phyloP scores from a whole-genome alignment of 2,797 vertebrate genomes.

The Dromococcyx pavoninus region DNA sequence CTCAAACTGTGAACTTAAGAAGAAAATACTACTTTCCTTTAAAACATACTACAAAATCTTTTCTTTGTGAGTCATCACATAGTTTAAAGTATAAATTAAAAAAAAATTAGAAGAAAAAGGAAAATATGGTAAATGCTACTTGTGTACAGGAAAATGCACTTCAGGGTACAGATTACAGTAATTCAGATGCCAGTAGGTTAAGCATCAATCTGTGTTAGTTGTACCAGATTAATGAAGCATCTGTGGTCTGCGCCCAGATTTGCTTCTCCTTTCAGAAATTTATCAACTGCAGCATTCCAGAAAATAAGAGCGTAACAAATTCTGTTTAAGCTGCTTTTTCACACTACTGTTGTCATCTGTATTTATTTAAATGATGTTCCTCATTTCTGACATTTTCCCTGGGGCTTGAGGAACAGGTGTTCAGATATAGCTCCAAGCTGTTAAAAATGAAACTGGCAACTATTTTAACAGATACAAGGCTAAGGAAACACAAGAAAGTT shows the following conservation, averaged over 20 bases:
- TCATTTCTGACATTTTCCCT: slow-evolving; percentile 16
- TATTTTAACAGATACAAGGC: neutral
- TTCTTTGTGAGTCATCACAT: neutral
- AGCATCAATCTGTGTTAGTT: neutral
- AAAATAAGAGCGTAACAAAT: neutral
- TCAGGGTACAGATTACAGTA: neutral
- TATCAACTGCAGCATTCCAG: neutral
- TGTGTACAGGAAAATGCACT: neutral
- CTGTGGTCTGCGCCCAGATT: neutral
- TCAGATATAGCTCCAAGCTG: slow-evolving; percentile 16
- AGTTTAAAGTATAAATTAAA: neutral
- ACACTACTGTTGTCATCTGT: neutral
- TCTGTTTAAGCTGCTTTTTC: slow-evolving; percentile 9
- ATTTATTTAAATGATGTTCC: slow-evolving; percentile 23
- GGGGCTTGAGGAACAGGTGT: slow-evolving; percentile 24
- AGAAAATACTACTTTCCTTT: neutral
- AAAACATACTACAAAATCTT: neutral
- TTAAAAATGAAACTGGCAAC: slow-evolving; percentile 17
- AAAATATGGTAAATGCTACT: neutral
- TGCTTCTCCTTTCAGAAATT: neutral
- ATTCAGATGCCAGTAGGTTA: slow-evolving; percentile 6
- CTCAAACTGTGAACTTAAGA: neutral
- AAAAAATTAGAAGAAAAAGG: neutral
- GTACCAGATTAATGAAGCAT: slow-evolving; percentile 17
- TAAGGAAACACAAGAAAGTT: neutral